Conservation (phyloP, 30 jellyfish, hydroid and myxozoan species). For the Hydractinia symbiolongicarpus region DNA sequence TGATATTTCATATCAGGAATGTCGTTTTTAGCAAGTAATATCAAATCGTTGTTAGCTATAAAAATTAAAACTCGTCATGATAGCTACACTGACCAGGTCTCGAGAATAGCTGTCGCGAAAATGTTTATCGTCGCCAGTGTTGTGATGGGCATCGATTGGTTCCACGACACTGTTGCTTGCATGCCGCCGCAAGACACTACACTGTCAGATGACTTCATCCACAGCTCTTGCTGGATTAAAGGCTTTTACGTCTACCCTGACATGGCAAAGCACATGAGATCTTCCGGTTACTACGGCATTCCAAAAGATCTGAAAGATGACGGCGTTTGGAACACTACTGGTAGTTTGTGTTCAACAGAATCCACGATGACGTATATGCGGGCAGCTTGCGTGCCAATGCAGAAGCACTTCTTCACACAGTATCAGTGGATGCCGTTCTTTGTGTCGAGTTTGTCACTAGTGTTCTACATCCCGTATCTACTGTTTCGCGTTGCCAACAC, state of each 20-base stretch:
- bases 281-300: slow-evolving; percentile 34
- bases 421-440: slow-evolving; percentile 46
- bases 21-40: slow-evolving; percentile 33
- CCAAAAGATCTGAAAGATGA: slow-evolving; percentile 17
- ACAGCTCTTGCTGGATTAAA: slow-evolving; percentile 32
- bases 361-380: not conserved
- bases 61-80: slow-evolving; percentile 33
- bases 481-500: slow-evolving; percentile 30
- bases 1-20: not conserved
- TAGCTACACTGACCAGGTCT: slow-evolving; percentile 32
- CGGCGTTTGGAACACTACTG: slow-evolving; percentile 19
- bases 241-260: slow-evolving; percentile 35
- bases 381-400: slow-evolving; percentile 22
- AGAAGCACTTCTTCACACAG: slow-evolving; percentile 26
- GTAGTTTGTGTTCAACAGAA: not conserved
- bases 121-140: slow-evolving; percentile 35
- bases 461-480: slow-evolving; percentile 29
- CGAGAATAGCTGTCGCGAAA: slow-evolving; percentile 31
- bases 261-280: not conserved
- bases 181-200: slow-evolving; percentile 14
- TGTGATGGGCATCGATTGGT: slow-evolving; percentile 41
- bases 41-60: slow-evolving; percentile 19
- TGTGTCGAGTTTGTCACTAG: slow-evolving; percentile 31
- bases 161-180: slow-evolving; percentile 31
- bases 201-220: slow-evolving; percentile 8